These are phyloP conservation scores for Myotis daubentonii DNA, from an alignment of 2,797 vertebrate species.

Conservation along the genomic window DNA sequence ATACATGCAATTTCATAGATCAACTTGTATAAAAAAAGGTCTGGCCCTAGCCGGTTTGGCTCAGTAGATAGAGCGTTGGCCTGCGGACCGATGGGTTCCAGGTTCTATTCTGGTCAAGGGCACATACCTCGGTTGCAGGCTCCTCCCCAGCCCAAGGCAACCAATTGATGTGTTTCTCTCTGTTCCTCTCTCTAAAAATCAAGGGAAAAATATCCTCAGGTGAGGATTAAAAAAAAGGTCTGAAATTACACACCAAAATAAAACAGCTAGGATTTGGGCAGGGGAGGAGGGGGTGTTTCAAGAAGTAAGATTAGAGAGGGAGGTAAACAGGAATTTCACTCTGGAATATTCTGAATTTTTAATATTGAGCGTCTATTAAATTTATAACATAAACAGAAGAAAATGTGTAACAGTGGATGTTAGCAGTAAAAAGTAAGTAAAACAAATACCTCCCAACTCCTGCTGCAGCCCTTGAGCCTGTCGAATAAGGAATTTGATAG, in stretches of 20 bases:
- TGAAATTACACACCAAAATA: constrained; percentile 46
- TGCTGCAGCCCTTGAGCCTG: constrained; percentile 98
- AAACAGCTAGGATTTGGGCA: neutral
- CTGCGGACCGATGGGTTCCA: too few species aligned
- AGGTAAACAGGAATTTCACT: constrained; percentile 2
- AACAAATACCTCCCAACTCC: constrained; percentile 93
- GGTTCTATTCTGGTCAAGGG: too few species aligned
- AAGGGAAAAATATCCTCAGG: too few species aligned
- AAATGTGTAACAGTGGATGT: constrained; percentile 4
- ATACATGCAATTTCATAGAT: neutral
- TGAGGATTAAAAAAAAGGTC: neutral
- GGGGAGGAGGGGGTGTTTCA: rapidly evolving
- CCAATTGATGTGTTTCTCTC: too few species aligned
- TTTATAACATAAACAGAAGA: neutral
- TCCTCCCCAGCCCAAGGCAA: too few species aligned
- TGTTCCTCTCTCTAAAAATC: too few species aligned
- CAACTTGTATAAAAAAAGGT: neutral
- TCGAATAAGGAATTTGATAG: constrained; percentile 97
- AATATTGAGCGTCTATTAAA: neutral
- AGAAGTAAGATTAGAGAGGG: neutral
- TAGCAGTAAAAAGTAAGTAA: constrained; percentile 59
- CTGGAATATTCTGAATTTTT: constrained; percentile 30
- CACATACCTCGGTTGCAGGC: too few species aligned
- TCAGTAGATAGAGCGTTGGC: too few species aligned
- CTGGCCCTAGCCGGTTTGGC: too few species aligned